Evolutionary conservation across 2,888 invertebrate genomes (phyloP).

Genomic region (Diploptera punctata): DNA sequence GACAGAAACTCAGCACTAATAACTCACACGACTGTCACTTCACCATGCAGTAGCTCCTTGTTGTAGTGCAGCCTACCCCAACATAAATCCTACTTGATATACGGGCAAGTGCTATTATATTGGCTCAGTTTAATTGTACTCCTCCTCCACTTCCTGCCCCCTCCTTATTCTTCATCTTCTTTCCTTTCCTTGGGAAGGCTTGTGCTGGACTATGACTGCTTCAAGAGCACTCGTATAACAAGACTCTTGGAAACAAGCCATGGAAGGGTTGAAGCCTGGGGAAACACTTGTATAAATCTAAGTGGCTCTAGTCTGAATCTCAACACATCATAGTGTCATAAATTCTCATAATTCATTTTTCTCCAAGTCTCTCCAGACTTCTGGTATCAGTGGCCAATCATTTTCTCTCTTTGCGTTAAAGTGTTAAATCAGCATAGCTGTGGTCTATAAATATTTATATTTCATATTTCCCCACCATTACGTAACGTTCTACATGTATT

Average conservation of each 20-base stretch:
- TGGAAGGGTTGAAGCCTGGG: constrained; percentile 1
- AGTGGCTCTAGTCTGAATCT: constrained; percentile 12
- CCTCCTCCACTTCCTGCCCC: neutral
- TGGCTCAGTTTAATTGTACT: constrained; percentile 38
- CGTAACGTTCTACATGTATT: no score
- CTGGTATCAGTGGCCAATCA: no score
- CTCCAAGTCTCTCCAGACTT: no score
- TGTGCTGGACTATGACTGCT: neutral
- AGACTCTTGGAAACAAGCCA: constrained; percentile 37
- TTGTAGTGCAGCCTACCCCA: constrained; percentile 18
- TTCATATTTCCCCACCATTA: no score
- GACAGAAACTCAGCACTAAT: constrained; percentile 22
- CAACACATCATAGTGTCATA: neutral
- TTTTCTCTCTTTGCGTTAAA: no score
- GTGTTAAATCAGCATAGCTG: no score
- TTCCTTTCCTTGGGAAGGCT: neutral
- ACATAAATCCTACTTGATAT: constrained; percentile 33
- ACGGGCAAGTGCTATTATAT: constrained; percentile 32
- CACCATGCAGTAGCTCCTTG: constrained; percentile 29
- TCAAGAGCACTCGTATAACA: constrained; percentile 31
- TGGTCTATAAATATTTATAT: no score
- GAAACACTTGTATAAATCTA: constrained; percentile 23
- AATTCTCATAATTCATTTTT: neutral
- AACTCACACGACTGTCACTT: constrained; percentile 37
- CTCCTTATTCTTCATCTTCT: neutral